Evolutionary conservation across 2,888 invertebrate genomes (phyloP), one percentile per base, ranked within the genome.

Genomic region (Chrysolina oricalcia): DNA sequence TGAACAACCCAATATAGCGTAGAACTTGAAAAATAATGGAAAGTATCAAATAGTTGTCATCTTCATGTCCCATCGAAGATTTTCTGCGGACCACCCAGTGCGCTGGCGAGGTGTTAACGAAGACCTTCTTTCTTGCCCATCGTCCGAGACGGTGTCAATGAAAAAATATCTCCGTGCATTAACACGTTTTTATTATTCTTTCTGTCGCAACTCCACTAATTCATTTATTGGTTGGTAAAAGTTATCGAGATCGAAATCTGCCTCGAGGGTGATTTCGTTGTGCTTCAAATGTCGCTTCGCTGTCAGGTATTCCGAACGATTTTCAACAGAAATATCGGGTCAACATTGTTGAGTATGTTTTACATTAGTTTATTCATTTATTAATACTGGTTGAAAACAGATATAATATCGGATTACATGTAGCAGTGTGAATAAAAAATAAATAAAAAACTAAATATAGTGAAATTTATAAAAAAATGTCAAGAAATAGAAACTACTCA

Each of bases 131-230:
- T 68, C 53, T 53, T 68, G 53, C 40, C 53, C 53, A 21, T 53
- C 68, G 67, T 68, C 68, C 68, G 53, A 48, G 50, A 53, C 53
- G 53, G 68, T 68, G 68, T 68, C 68, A 62, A 70, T 70, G 46
- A 62, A 67, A 73, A 65, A 84, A 85, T 86, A 85, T 85, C 83
- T 85, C 83, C 82, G 83, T 87, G 86, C 87, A 88, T 88, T 88
- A 88, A 87, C 88, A 88, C 87, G 83, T 86, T 87, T 86, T 85
- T 86, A 86, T 87, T 85, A 81, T 83, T 80, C 68, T 56, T 67
- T 70, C 69, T 74, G 76, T 75, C 75, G 76, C 73, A 78, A 75
- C 74, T 67, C 53, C 73, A 72, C 78, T 81, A 81, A 78, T 81
- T 79, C 72, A 63, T 78, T 78, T 78, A 78, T 75, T 77, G 70